Percentiles rank a stretch among this genome's conserved stretches.
phyloP scores from a whole-genome alignment of 1,140 invertebrate species.

The Formica selysi region DNA sequence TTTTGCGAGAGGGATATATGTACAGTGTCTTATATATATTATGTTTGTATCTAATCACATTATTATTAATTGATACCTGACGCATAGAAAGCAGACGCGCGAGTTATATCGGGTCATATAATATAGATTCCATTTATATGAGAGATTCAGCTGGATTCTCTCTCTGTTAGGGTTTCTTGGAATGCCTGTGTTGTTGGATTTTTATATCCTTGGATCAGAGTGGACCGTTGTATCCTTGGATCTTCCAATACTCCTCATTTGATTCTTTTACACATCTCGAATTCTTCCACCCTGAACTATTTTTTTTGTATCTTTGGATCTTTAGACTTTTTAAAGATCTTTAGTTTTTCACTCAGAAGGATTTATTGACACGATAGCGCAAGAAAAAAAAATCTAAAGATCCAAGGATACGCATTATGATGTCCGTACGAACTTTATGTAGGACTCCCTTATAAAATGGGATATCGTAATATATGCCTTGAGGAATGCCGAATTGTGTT shows the following conservation, averaged over 20 bases:
- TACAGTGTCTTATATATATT: slow-evolving; percentile 24
- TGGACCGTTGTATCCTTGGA: slow-evolving; percentile 17
- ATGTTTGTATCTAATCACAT: slow-evolving; percentile 42
- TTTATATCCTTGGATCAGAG: slow-evolving; percentile 28
- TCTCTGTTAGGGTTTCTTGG: not conserved
- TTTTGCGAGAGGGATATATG: slow-evolving; percentile 21
- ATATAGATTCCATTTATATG: slow-evolving; percentile 24
- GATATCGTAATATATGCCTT: slow-evolving; percentile 29
- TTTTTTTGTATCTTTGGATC: slow-evolving; percentile 14
- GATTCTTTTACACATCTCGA: not conserved
- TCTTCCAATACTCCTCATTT: not conserved
- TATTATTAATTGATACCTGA: slow-evolving; percentile 41
- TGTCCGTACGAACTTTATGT: not conserved
- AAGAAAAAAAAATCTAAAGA: not conserved
- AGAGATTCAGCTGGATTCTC: not conserved
- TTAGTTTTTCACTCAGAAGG: not conserved
- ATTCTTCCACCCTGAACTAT: slow-evolving; percentile 12
- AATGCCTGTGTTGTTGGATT: not conserved
- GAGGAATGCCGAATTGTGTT: slow-evolving; percentile 75
- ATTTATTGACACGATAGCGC: not conserved
- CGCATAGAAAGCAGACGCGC: slow-evolving; percentile 12
- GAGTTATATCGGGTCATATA: not conserved
- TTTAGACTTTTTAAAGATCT: not conserved
- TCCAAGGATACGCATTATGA: slow-evolving; percentile 12
- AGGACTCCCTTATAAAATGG: not conserved